phyloP scores from a whole-genome alignment of 2,113 vertebrate genomes.

The Echinops telfairi region DNA sequence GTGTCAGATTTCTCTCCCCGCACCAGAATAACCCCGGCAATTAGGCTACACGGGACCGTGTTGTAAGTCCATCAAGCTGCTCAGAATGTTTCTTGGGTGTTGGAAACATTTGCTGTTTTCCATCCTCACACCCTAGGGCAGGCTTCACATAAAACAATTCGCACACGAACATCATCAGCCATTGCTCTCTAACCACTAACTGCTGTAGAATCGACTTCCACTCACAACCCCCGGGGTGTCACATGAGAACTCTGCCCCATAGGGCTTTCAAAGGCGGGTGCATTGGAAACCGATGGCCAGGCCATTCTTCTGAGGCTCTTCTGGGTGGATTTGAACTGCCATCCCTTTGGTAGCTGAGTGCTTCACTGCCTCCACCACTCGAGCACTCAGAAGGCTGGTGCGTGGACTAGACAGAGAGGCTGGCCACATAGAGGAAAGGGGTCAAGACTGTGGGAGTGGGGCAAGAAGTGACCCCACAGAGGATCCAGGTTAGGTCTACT shows the following conservation, averaged over 20 bases:
- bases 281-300: neutral
- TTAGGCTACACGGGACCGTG: neutral
- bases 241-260: neutral
- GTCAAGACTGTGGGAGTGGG: neutral
- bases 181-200: neutral
- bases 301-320: neutral
- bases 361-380: neutral
- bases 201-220: neutral
- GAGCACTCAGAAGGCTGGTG: neutral
- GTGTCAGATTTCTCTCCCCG: neutral
- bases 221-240: neutral
- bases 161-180: neutral
- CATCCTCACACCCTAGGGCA: neutral
- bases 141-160: neutral
- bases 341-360: neutral
- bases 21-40: neutral
- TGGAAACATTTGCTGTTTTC: conserved; percentile 43
- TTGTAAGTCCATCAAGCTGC: neutral
- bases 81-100: neutral
- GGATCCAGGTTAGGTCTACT: no score
- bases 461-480: no score
- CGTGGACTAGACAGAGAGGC: neutral
- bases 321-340: neutral
- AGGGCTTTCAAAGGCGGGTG: neutral
- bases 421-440: neutral